These are phyloP conservation scores for Acleris laterana DNA, from an alignment of 2,888 invertebrate genomes.

Conservation along the genomic window DNA sequence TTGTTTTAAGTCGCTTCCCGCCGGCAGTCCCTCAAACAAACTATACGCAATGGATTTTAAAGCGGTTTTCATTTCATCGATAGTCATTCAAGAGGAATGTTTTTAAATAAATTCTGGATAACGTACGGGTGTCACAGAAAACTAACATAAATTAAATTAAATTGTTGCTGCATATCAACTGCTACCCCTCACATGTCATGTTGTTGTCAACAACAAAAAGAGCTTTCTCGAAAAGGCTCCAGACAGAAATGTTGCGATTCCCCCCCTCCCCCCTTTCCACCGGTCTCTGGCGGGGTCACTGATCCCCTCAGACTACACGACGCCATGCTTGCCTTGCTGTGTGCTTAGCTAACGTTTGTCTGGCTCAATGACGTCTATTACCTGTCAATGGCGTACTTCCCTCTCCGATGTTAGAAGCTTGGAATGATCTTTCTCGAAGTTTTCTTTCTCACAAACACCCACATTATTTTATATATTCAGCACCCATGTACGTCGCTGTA, in stretches of 20 bases:
- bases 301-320: slow-evolving; percentile 63
- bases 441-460: slow-evolving; percentile 16
- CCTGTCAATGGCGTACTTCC: slow-evolving; percentile 5
- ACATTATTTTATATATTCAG: neutral
- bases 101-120: too few relatives aligned
- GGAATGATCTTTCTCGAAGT: slow-evolving; percentile 9
- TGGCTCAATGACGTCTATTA: slow-evolving; percentile 26
- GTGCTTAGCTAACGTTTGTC: slow-evolving; percentile 38
- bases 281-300: slow-evolving; percentile 63
- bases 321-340: slow-evolving; percentile 50
- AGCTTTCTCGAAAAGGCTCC: slow-evolving; percentile 30
- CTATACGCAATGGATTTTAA: too few relatives aligned
- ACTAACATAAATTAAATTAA: neutral
- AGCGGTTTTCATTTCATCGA: too few relatives aligned
- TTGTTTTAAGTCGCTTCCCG: too few relatives aligned
- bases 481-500: too few relatives aligned
- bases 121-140: too few relatives aligned
- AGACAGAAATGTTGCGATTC: slow-evolving; percentile 31
- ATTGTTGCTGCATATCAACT: neutral
- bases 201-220: slow-evolving; percentile 18
- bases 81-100: too few relatives aligned
- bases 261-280: slow-evolving; percentile 46
- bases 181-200: slow-evolving; percentile 8
- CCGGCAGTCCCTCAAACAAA: too few relatives aligned
- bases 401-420: slow-evolving; percentile 41